Evolutionary conservation across 2,797 vertebrate genomes (phyloP).

Genomic region (Diceros bicornis): DNA sequence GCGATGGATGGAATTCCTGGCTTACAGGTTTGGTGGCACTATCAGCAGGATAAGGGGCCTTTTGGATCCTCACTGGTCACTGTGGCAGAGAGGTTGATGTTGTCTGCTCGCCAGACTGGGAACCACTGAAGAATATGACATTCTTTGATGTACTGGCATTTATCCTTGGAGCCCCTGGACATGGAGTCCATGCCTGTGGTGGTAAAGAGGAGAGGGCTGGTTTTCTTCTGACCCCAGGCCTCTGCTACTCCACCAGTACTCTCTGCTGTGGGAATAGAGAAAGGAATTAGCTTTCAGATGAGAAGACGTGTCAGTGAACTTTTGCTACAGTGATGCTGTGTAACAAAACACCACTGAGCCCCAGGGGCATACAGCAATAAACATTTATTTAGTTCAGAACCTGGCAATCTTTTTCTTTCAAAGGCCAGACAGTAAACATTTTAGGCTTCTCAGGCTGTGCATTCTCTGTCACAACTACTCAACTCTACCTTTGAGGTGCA

Average conservation of each 20-base stretch:
- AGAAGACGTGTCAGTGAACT: conserved; percentile 33
- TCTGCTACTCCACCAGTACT: no score
- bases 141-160: neutral
- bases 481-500: neutral
- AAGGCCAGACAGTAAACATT: neutral
- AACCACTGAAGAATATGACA: neutral
- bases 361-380: neutral
- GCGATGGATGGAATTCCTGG: neutral
- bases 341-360: neutral
- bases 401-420: conserved; percentile 40
- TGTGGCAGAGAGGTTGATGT: neutral
- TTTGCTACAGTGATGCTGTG: neutral
- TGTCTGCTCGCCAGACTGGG: neutral
- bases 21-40: neutral
- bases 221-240: neutral
- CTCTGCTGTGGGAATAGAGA: neutral
- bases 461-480: neutral
- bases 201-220: neutral
- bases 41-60: neutral
- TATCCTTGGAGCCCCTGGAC: neutral
- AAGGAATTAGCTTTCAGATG: neutral
- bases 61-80: neutral
- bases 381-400: conserved; percentile 16
- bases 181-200: no score
- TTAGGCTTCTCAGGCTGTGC: neutral